A percentile compares a stretch with the other conserved stretches of the same genome.
phyloP scores from a whole-genome alignment of 1,140 invertebrate genomes.

The Zaprionus africanus region DNA sequence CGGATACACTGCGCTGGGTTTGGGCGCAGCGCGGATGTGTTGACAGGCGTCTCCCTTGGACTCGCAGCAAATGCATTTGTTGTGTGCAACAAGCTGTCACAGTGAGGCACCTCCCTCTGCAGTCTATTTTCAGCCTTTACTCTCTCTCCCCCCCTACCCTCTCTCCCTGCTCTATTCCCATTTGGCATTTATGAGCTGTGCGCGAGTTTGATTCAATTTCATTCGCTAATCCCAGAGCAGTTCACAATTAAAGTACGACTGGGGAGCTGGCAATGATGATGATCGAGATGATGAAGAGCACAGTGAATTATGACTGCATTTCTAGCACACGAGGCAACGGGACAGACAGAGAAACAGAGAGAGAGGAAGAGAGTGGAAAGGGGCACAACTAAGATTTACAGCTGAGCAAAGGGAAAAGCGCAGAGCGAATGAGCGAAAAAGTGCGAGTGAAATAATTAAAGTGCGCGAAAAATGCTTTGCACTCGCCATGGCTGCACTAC shows the following conservation, averaged over 20 bases:
- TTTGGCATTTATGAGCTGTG: conserved; percentile 16
- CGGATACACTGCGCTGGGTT: conserved; percentile 11
- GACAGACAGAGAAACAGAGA: neutral
- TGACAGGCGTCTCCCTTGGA: conserved; percentile 36
- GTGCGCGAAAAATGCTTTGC: neutral
- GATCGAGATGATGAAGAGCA: neutral
- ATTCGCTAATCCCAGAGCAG: conserved; percentile 35
- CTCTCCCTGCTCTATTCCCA: neutral
- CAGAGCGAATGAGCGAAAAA: neutral
- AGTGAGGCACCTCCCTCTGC: neutral
- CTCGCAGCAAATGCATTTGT: conserved; percentile 47
- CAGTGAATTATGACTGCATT: conserved; percentile 3
- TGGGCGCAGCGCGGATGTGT: conserved; percentile 30
- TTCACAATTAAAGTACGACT: conserved; percentile 34
- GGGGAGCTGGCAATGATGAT: conserved; percentile 14
- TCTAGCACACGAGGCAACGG: neutral
- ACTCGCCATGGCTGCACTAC: neutral
- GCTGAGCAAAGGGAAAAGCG: neutral
- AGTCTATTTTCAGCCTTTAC: neutral
- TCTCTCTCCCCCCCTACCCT: neutral
- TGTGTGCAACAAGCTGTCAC: conserved; percentile 52
- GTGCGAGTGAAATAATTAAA: conserved; percentile 2
- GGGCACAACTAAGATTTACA: neutral
- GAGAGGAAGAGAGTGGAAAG: neutral
- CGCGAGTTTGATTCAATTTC: conserved; percentile 33